Evolutionary conservation across 2,888 invertebrate species (phyloP).

Genomic region (Eumerus sabulonum): DNA sequence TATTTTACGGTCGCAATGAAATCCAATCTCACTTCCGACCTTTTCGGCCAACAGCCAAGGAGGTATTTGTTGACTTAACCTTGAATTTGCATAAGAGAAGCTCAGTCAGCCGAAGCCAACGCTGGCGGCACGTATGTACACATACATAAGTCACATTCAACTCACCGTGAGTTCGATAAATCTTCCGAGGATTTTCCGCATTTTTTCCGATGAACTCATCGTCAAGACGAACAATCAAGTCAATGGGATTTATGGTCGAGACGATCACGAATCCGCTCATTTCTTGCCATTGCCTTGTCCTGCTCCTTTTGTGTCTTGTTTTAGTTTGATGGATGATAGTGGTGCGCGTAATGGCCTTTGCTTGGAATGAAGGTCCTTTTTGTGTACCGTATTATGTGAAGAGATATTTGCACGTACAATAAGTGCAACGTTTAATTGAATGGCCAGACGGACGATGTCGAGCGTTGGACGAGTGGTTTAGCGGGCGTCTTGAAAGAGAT

Average conservation of each 20-base stretch:
- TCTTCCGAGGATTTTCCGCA: conserved; percentile 44
- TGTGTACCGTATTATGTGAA: conserved; percentile 31
- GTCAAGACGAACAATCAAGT: no score
- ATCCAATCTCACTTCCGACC: neutral
- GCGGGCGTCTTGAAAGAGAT: conserved; percentile 47
- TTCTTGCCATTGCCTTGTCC: conserved; percentile 16
- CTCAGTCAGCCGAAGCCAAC: no score
- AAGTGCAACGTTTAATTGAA: conserved; percentile 61
- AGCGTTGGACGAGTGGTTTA: neutral
- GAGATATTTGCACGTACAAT: conserved; percentile 52
- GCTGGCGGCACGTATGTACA: conserved; percentile 38
- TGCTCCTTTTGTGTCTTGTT: conserved; percentile 1
- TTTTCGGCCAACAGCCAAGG: neutral
- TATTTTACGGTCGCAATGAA: no score
- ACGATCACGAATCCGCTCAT: no score
- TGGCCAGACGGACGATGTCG: conserved; percentile 33
- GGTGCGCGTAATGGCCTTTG: conserved; percentile 53
- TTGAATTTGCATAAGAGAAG: conserved; percentile 44
- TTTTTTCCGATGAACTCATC: neutral
- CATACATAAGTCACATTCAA: conserved; percentile 51
- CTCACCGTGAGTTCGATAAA: conserved; percentile 58
- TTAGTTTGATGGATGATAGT: conserved; percentile 43
- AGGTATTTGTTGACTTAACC: neutral
- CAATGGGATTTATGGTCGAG: no score
- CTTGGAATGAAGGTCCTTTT: conserved; percentile 57